A percentile compares a stretch with the other conserved stretches of the same genome.
These are phyloP conservation scores for Tauraco erythrolophus DNA, from an alignment of 2,113 vertebrate genomes.

Conservation along the genomic window DNA sequence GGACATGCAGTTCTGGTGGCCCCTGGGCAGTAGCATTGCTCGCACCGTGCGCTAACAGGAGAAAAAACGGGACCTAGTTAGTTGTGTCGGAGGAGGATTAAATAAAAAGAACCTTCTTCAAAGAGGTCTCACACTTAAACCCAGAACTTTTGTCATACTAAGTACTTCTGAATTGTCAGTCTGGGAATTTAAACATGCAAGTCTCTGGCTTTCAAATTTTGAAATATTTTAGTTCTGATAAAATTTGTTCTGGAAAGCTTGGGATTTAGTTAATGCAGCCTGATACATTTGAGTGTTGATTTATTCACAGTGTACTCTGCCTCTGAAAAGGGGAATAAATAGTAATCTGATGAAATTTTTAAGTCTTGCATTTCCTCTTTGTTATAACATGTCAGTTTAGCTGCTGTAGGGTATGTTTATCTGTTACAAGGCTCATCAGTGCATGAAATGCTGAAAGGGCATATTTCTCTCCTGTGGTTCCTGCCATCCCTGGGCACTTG, in stretches of 20 bases:
- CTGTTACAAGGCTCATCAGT: conserved; percentile 84
- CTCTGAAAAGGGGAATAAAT: conserved; percentile 58
- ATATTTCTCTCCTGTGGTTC: conserved; percentile 67
- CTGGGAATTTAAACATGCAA: not conserved
- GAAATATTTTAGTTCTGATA: conserved; percentile 5
- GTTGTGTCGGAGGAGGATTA: not conserved
- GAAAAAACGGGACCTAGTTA: not conserved
- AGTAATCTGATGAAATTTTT: conserved; percentile 63
- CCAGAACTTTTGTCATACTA: not conserved
- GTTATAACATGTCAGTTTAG: conserved; percentile 82
- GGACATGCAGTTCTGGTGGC: not conserved
- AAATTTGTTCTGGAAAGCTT: conserved; percentile 28
- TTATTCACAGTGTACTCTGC: conserved; percentile 39
- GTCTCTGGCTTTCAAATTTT: not conserved
- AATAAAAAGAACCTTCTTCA: not conserved
- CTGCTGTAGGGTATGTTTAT: conserved; percentile 86
- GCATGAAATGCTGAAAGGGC: conserved; percentile 85
- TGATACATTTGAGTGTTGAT: conserved; percentile 13
- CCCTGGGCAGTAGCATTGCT: rapidly evolving
- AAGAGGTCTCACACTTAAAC: not conserved
- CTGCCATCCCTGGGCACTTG: conserved; percentile 71
- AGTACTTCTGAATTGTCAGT: not conserved
- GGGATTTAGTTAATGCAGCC: conserved; percentile 6
- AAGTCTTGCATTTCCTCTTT: conserved; percentile 71
- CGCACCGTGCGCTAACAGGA: rapidly evolving